phyloP scores from a whole-genome alignment of 1,140 invertebrate species.

The Macrostomum lignano region DNA sequence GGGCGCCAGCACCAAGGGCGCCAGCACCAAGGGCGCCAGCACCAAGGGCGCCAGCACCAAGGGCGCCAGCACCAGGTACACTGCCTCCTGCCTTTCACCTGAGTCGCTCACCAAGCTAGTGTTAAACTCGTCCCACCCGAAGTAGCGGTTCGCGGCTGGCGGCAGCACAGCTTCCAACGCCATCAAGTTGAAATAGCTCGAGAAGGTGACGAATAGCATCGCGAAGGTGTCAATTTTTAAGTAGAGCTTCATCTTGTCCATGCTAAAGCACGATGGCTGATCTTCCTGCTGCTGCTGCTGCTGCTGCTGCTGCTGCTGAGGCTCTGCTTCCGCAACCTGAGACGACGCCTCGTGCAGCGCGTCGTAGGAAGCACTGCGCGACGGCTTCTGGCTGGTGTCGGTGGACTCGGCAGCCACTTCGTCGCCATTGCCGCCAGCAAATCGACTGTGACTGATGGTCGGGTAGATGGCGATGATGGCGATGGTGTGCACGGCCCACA shows the following conservation, averaged over 20 bases:
- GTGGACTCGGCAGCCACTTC: background rate
- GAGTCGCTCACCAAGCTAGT: slow-evolving; percentile 3
- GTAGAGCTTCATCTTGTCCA: background rate
- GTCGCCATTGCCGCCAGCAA: background rate
- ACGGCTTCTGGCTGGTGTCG: background rate
- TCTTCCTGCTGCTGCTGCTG: background rate
- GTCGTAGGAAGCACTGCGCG: background rate
- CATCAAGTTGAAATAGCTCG: slow-evolving; percentile 1
- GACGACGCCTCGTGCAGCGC: background rate
- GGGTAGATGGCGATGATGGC: slow-evolving; percentile 1
- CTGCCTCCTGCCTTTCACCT: no score
- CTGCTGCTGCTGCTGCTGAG: no score
- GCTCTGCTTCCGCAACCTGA: no score
- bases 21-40: no score
- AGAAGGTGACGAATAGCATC: background rate
- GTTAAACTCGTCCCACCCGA: slow-evolving; percentile 1
- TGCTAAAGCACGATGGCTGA: background rate
- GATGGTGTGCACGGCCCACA: slow-evolving; percentile 4
- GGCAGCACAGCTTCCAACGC: slow-evolving; percentile 2
- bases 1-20: no score
- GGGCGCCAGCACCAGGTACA: no score
- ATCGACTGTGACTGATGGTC: background rate
- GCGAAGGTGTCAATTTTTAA: background rate
- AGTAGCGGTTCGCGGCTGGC: background rate
- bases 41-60: no score